Evolutionary conservation across 2,113 vertebrate species (phyloP), one percentile per base, ranked within the genome.

Genomic region (Dicentrarchus labrax): DNA sequence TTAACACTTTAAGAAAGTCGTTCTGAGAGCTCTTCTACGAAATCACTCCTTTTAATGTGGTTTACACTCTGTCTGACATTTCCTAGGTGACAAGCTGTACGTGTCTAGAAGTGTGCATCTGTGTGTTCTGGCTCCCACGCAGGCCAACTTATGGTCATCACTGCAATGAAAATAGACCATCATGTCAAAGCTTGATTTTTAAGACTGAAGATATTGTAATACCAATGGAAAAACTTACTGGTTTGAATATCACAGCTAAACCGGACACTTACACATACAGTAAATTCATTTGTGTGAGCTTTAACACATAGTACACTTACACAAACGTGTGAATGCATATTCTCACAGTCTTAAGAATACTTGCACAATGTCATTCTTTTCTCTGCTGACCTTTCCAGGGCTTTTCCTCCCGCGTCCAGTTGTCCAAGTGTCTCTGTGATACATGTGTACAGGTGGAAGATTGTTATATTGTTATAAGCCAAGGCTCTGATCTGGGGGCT

Each of bases 401-500:
- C 6, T 62, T 78, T 77, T 54, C 65, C 67, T 66, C 51, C 53
- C 2, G 7, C 51, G 19, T 56, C 48, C 79, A 76, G 74, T 85
- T 78, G 73, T 75, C 76, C 43, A 38, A 61, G 45, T 45, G 81
- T 81, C 36, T 86, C 17, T 54, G 72, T 78, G 76, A 90, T 86
- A 73, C 84, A 88, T 88, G 68, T 75, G 48, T 81, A 89, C 87
- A 93, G 89, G 92, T 91, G 88, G 69, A 88, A 51, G 71, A 83
- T 65, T 85, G 76, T 74, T 89, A 45, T 54, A 71, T 51, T 71
- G 65, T 84, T 59, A 54, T 1, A 56, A 81, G 87, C 88, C 90
- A 91, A 79, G 6, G 5, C 53, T 80, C 54, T 77, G 83, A 89
- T 86, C 82, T 79, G 77, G 51, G 47, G 62, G 67, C 74, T 92